Evolutionary conservation across 2,113 vertebrate species (phyloP).

Genomic region (Chitala chitala): DNA sequence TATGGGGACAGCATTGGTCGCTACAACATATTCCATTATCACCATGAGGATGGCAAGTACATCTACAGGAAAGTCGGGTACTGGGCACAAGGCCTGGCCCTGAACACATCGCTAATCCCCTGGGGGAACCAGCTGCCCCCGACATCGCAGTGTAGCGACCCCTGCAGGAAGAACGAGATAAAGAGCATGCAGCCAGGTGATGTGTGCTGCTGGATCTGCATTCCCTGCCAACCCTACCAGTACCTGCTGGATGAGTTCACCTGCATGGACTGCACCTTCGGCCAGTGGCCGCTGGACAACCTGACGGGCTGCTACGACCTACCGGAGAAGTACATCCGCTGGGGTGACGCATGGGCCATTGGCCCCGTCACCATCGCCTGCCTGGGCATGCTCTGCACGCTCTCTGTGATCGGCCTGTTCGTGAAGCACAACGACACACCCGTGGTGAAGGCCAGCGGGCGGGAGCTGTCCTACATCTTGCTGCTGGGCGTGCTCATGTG

Average conservation of each 20-base stretch:
- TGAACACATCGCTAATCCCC: conserved; percentile 80
- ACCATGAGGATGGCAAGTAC: conserved; percentile 67
- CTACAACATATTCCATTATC: conserved; percentile 96
- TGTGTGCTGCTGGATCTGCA: conserved; percentile 98
- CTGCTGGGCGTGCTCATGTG: conserved; percentile 89
- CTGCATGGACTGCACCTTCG: conserved; percentile 87
- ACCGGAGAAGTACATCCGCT: conserved; percentile 92
- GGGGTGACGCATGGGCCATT: conserved; percentile 91
- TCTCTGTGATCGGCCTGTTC: conserved; percentile 84
- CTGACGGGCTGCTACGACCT: conserved; percentile 87
- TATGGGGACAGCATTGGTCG: conserved; percentile 89
- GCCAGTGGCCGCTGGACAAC: conserved; percentile 88
- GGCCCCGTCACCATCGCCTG: conserved; percentile 91
- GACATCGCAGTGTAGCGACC: conserved; percentile 92
- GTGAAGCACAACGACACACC: conserved; percentile 85
- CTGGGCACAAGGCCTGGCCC: conserved; percentile 83
- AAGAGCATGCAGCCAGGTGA: conserved; percentile 97
- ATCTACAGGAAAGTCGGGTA: conserved; percentile 88
- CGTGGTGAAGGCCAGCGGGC: conserved; percentile 90
- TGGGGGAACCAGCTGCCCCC: conserved; percentile 73
- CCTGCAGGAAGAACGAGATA: conserved; percentile 89
- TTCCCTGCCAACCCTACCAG: conserved; percentile 88
- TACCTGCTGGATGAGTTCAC: conserved; percentile 88
- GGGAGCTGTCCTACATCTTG: conserved; percentile 96
- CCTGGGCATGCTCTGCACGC: conserved; percentile 84